A percentile compares a stretch with the other conserved stretches of the same genome.
Evolutionary conservation across 2,797 vertebrate species (phyloP).

Genomic region (Sitta carolinensis): DNA sequence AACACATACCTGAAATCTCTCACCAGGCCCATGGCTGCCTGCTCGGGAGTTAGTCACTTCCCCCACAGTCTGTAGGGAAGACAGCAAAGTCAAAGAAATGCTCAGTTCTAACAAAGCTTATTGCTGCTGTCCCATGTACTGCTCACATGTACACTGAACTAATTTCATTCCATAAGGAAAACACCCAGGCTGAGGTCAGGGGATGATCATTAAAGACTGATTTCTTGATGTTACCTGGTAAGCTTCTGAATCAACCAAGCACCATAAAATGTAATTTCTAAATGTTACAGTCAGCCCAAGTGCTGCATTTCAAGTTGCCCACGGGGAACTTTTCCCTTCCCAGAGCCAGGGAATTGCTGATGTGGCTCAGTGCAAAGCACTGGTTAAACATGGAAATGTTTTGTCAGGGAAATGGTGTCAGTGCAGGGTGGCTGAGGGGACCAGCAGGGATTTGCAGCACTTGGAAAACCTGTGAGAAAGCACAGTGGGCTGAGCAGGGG

Average conservation of each 20-base stretch:
- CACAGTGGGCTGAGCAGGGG: not conserved
- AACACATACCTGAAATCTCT: slow-evolving; percentile 22
- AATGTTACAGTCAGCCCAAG: not conserved
- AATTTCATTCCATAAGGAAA: not conserved
- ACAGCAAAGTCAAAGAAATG: not conserved
- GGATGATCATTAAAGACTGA: not conserved
- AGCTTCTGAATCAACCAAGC: not conserved
- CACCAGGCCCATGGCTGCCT: not conserved
- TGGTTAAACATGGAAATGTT: not conserved
- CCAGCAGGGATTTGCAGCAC: not conserved
- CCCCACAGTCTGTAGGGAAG: not conserved
- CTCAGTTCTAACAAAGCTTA: not conserved
- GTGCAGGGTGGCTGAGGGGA: not conserved
- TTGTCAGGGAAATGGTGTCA: not conserved
- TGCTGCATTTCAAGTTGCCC: not conserved
- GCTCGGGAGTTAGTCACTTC: slow-evolving; percentile 32
- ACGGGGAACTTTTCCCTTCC: not conserved
- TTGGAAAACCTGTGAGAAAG: rapidly evolving
- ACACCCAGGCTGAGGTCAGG: not conserved
- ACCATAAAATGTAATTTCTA: not conserved
- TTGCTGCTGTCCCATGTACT: not conserved
- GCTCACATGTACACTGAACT: not conserved
- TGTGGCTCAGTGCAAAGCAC: rapidly evolving
- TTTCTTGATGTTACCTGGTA: not conserved
- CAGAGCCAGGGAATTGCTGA: not conserved